Evolutionary conservation across 2,888 invertebrate species (phyloP), one percentile per base, ranked within the genome.

Genomic region (Sthenelais limicola): DNA sequence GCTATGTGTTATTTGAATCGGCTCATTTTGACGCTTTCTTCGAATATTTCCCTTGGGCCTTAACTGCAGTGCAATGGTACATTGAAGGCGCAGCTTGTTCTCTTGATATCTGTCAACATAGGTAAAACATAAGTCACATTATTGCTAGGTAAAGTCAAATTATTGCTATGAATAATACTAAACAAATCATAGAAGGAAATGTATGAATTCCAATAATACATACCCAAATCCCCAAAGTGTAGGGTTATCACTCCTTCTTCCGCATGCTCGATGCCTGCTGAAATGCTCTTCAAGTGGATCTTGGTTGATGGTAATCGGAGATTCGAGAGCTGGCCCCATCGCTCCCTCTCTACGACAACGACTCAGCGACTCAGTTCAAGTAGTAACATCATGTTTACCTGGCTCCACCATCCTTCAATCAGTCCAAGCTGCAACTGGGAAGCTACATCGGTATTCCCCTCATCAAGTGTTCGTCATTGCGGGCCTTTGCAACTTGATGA

Each of bases 201-300:
- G 21, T 26, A 54, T 9, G 24, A 30, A 30, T 5, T 43, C 15
- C 15, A 43, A 43, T 12, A 43, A 43, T 43, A 54, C 54, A 9
- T 54, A 54, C 54, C 54, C 62, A 62, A 62, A 62, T 7, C n/a
- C 62, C 32, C 32, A 62, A 18, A 62, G 21, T 18, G 33, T 33
- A 4, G 62, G 62, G 35, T 62, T 62, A 4, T 33, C 35, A 7
- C 33, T 7, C 5, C 62, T 9, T 15, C 21, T 4, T 21, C 62
- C 62, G 3, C 32, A 24, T 9, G n/a, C 62, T 4, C 62, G 32
- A 33, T 62, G 62, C n/a, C 62, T 7, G 12, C 62, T 21, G 21
- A 62, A 62, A 33, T 33, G 35, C 35, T 62, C 54, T 26, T 54
- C 54, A 30, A 54, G 7, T 12, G 54, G 54, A 26, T 54, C 54